A percentile compares a stretch with the other conserved stretches of the same genome.
phyloP scores from a whole-genome alignment of 2,888 invertebrate genomes.

The Monoplex corrugatus region DNA sequence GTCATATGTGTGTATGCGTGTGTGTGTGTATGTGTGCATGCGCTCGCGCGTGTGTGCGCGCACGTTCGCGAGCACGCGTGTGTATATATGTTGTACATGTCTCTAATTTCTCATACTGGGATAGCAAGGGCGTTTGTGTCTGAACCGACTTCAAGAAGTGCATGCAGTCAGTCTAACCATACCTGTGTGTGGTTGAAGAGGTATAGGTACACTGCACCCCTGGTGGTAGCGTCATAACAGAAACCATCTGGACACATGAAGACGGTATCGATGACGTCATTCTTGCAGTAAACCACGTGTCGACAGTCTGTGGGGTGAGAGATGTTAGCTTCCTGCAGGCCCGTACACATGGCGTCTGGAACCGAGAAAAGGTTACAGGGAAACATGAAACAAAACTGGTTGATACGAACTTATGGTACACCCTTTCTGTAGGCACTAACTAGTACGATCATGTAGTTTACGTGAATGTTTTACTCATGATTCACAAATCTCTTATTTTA shows the following conservation, averaged over 20 bases:
- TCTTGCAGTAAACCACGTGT: conserved; percentile 42
- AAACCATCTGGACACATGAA: conserved; percentile 18
- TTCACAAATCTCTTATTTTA: too few species aligned
- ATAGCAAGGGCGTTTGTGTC: too few species aligned
- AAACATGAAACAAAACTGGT: too few species aligned
- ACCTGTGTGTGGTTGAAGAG: background rate
- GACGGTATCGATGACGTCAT: conserved; percentile 29
- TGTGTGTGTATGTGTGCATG: too few species aligned
- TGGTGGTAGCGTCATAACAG: conserved; percentile 41
- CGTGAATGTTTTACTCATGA: too few species aligned
- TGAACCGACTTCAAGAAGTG: too few species aligned
- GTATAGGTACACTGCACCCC: background rate
- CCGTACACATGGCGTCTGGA: conserved; percentile 41
- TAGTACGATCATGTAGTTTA: too few species aligned
- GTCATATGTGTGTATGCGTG: too few species aligned
- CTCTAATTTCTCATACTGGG: background rate
- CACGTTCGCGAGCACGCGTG: background rate
- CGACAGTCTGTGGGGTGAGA: conserved; percentile 51
- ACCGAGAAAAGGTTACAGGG: background rate
- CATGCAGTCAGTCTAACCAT: background rate
- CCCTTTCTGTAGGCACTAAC: too few species aligned
- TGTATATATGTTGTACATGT: background rate
- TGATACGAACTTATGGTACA: too few species aligned
- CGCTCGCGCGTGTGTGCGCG: background rate
- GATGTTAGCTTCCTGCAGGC: conserved; percentile 11